Base-by-base conservation (phyloP, 2,113 vertebrate genomes). In the Grammomys dolichurus region DNA sequence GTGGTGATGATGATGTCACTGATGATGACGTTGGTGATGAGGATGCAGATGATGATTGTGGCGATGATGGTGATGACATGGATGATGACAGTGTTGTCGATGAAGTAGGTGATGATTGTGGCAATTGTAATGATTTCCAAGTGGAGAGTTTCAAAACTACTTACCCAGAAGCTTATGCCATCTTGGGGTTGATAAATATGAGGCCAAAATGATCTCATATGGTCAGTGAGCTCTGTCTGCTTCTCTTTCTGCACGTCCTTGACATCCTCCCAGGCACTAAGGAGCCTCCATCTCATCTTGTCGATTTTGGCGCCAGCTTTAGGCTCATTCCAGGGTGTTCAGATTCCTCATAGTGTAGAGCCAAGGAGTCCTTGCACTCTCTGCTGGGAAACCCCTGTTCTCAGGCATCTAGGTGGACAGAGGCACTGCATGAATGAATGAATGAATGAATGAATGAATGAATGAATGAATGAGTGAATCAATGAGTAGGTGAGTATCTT, bases 81-180 rank as follows among this genome's bases (percentile, higher is more conserved):
- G 17, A 22, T 24, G 3, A 0, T 73, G n/a, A 20, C 7, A 14
- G n/a, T 13, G 1, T 14, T 17, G 7, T 4, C 3, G 73, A 24
- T 76, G 22, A 76, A 7, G 22, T 2, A 46, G 65, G 26, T 46
- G 1, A 48, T 77, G 76, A 13, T 31, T 24, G 26, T 33, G 28
- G 48, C 3, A 28, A 19, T 5, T 10, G 14, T 16, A 12, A 36
- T 40, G 8, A 46, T 13, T 54, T 54, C 46, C 33, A 36, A 43
- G 1, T 12, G 28, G 26, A 3, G 51, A 48, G 56, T 78, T 88
- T 89, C 24, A 2, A 36, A 22, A 56, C 72, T 28, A 81, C 54
- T 90, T 46, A 48, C 46, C 40, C 36, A 48, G 77, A 33, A 14
- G 76, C 36, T 89, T 46, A 26, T 5, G n/a, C 48, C 60, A 65